Evolutionary conservation across 2,113 vertebrate species (phyloP).

Genomic region (Lycocorax pyrrhopterus): DNA sequence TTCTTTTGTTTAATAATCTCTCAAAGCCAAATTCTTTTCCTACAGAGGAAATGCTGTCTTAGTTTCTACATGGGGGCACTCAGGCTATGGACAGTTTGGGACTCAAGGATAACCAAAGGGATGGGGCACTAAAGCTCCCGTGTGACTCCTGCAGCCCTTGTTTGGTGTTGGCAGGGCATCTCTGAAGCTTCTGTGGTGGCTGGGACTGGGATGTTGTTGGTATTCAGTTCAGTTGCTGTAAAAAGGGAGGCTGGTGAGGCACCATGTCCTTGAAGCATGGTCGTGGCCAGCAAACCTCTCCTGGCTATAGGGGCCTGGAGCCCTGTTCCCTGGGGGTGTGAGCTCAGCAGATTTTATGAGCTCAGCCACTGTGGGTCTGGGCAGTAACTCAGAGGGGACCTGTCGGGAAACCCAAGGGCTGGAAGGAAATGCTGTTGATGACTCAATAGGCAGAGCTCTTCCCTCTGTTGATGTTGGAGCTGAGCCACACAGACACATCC

Average conservation of each 20-base stretch:
- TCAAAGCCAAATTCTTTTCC: neutral
- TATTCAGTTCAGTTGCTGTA: neutral
- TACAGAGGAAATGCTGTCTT: neutral
- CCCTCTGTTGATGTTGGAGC: conserved; percentile 43
- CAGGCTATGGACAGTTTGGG: neutral
- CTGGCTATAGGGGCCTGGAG: neutral
- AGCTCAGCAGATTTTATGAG: neutral
- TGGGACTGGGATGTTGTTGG: neutral
- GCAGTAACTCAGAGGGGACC: neutral
- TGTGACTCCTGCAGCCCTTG: neutral
- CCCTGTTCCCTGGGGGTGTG: neutral
- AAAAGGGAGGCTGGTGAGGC: neutral
- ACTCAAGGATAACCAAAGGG: neutral
- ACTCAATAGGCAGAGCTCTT: conserved; percentile 58
- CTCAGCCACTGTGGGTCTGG: neutral
- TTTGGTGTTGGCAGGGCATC: neutral
- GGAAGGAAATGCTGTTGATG: conserved; percentile 37
- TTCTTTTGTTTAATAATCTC: neutral
- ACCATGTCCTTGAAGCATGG: neutral
- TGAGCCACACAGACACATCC: conserved; percentile 26
- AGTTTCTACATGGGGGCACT: neutral
- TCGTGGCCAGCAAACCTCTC: neutral
- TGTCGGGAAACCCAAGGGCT: neutral
- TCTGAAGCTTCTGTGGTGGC: neutral
- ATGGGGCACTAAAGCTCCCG: neutral